Evolutionary conservation across 2,113 vertebrate species (phyloP), one percentile per base, ranked within the genome.

Genomic region (Ptyas mucosa): DNA sequence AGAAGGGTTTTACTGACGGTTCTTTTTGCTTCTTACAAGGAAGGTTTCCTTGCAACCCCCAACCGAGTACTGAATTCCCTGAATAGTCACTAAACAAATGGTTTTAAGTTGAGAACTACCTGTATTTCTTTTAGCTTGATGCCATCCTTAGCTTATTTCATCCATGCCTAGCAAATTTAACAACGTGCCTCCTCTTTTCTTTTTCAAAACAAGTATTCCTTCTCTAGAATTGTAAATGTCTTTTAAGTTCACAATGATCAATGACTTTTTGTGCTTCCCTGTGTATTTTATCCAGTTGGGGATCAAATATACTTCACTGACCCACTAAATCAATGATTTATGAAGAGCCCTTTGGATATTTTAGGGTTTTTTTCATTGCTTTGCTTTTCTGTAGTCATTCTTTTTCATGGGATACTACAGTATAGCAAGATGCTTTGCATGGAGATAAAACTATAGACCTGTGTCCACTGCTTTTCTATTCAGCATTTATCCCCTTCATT

Each of bases 111-210:
- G 55, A 23, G 55, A 57, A 57, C 7, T 23, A 8, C 8, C 55
- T 64, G 58, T 11, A 11, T 64, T 64, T 61, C 58, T 61, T 61
- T 61, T 61, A 61, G 3, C 5, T 20, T 75, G 1, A 52, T 94
- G 85, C 88, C 95, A 39, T 85, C 88, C 91, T 85, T 91, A 24
- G 0, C 3, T 90, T 91, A 86, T 90, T 94, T 34, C 64, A 58
- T 6, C 0, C 49, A 85, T 75, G 6, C n/a, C 39, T n/a, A 52
- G 87, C 12, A 58, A 43, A 24, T 29, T 61, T 61, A 61, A 11
- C 57, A 61, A 64, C 7, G 9, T 29, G 10, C 43, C 90, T 88
- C 23, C 53, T 92, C 55, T 86, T 93, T 69, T 89, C 93, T 89
- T 51, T 85, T 7, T 24, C 43, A 20, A 24, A 90, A 92, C 61